These are phyloP conservation scores for Montipora capitata DNA, from an alignment of 92 coral and sea anemone genomes.

Conservation along the genomic window DNA sequence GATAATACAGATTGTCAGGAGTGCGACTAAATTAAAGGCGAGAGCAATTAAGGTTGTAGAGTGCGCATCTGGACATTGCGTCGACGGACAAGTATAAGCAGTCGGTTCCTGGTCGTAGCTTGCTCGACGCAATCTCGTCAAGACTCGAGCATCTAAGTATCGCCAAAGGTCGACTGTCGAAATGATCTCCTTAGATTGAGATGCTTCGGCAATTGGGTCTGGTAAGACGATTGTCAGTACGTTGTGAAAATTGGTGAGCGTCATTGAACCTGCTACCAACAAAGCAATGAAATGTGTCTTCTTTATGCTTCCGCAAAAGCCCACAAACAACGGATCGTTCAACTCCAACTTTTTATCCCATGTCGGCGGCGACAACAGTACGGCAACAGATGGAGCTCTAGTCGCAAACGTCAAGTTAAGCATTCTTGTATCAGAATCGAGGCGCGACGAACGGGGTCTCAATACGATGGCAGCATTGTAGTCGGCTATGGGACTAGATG, in stretches of 20 bases:
- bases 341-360: not conserved
- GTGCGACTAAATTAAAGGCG: not conserved
- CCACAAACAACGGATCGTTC: not conserved
- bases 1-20: not conserved
- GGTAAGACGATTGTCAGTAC: not conserved
- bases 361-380: conserved; percentile 18
- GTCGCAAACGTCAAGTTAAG: not conserved
- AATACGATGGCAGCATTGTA: conserved; percentile 10
- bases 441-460: not conserved
- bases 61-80: not conserved
- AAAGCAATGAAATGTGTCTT: not conserved
- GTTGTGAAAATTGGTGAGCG: not conserved
- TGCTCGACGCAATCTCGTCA: not conserved
- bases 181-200: not conserved
- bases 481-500: not conserved
- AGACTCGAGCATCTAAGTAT: not conserved
- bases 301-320: not conserved
- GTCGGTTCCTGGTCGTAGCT: not conserved
- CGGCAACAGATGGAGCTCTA: not conserved
- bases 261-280: not conserved
- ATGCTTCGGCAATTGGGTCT: conserved; percentile 2
- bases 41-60: not conserved
- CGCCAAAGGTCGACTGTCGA: conserved; percentile 2
- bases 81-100: not conserved
- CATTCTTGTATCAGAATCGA: not conserved